Base-by-base conservation (phyloP, 2,888 invertebrate genomes). In the Cephus rjabovi region DNA sequence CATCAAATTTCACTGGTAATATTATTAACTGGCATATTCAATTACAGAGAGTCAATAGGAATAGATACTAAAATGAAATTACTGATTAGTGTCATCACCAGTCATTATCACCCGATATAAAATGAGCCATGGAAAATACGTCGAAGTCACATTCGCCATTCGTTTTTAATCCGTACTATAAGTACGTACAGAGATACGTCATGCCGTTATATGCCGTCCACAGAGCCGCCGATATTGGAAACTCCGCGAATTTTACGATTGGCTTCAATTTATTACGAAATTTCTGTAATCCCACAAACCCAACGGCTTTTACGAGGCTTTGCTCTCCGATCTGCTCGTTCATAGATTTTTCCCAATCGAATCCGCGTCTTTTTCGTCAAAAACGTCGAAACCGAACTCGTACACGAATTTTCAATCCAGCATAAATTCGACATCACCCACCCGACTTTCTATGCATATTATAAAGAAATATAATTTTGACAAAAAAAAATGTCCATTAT, bases 181-280 rank as follows among this genome's bases (percentile, higher is more conserved):
- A 4, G 34, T 34, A 31, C 74, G 70, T 11, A 37, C 33, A 23
- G 37, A 11, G 23, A 73, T 73, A 73, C 31, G 33, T 9, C 12
- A 15, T 40, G 11, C 40, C 37, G 12, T 37, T 15, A 34, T 23
- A 69, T 9, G 69, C 34, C 69, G 68, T n/a, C 12, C 9, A 4
- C 34, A n/a, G 4, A 6, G 23, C 12, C 23, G 12, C n/a, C 75
- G 70, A 23, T 75, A 69, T 68, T 69, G 75, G 34, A 71, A 76
- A 33, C 71, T 76, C 69, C 30, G 4, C 30, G 34, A 34, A 73
- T 33, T 76, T 73, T 40, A 76, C 76, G 73, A 76, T 76, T 56
- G 69, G 73, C 73, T 73, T 76, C 37, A 73, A 73, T 73, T 73
- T 73, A 56, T 76, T 73, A 76, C 70, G 12, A 35, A 37, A 34